These are phyloP conservation scores for Drosophila lini DNA, from an alignment of 1,140 invertebrate species.

Conservation along the genomic window DNA sequence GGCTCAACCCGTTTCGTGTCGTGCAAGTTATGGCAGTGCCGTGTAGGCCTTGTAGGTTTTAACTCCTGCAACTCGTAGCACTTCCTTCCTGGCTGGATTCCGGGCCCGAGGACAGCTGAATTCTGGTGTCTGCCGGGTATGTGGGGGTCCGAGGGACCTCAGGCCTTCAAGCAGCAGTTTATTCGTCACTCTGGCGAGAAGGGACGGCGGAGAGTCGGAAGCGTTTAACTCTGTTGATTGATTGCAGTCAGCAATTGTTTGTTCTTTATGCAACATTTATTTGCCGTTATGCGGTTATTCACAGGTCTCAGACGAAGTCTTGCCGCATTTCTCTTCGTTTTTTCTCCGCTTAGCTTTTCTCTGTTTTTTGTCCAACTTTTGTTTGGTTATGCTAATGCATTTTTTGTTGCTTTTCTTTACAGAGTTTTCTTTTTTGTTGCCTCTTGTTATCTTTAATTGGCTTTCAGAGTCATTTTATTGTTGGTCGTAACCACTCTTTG, in stretches of 20 bases:
- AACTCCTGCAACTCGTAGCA: slow-evolving; percentile 57
- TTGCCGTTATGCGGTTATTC: slow-evolving; percentile 66
- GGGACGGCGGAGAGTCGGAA: slow-evolving; percentile 48
- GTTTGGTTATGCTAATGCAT: slow-evolving; percentile 72
- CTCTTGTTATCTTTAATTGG: slow-evolving; percentile 81
- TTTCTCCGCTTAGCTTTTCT: slow-evolving; percentile 6
- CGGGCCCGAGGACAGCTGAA: slow-evolving; percentile 25
- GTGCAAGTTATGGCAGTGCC: slow-evolving; percentile 55
- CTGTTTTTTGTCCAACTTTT: slow-evolving; percentile 30
- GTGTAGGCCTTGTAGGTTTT: slow-evolving; percentile 40
- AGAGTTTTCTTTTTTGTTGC: slow-evolving; percentile 34
- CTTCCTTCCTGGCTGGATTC: slow-evolving; percentile 67
- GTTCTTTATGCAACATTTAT: slow-evolving; percentile 81
- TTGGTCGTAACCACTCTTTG: slow-evolving; percentile 50
- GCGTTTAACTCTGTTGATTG: slow-evolving; percentile 81
- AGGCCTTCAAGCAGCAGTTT: slow-evolving; percentile 9
- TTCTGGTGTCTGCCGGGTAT: background rate
- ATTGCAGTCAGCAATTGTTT: slow-evolving; percentile 83
- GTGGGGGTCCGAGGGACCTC: slow-evolving; percentile 1
- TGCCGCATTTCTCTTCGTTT: slow-evolving; percentile 1
- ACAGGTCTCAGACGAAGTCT: slow-evolving; percentile 30
- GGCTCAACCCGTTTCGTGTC: slow-evolving; percentile 61
- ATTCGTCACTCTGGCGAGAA: slow-evolving; percentile 31
- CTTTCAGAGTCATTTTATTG: slow-evolving; percentile 71
- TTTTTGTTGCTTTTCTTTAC: slow-evolving; percentile 32